Percentiles rank a stretch among this genome's conserved stretches.
phyloP scores from a whole-genome alignment of 2,797 vertebrate genomes.

The Sphenodon punctatus region DNA sequence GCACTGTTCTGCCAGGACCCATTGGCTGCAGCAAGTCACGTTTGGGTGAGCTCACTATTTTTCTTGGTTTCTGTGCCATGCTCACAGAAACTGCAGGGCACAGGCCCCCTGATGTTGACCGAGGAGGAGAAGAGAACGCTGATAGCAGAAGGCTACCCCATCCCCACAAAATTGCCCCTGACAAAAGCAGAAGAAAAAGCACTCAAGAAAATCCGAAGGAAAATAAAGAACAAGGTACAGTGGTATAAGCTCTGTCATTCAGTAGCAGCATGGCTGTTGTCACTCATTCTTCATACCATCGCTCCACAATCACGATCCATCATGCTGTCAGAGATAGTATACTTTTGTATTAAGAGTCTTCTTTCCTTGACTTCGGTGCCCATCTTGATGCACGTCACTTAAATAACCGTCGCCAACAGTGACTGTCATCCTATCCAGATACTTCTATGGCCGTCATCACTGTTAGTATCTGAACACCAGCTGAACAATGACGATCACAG shows the following conservation, averaged over 20 bases:
- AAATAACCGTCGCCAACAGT: slow-evolving; percentile 4
- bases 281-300: neutral
- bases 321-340: neutral
- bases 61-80: neutral
- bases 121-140: slow-evolving; percentile 97
- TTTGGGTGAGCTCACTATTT: too few relatives aligned
- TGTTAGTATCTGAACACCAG: slow-evolving; percentile 7
- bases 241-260: too few relatives aligned
- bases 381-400: neutral
- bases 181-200: slow-evolving; percentile 98
- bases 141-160: slow-evolving; percentile 95
- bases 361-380: slow-evolving; percentile 6
- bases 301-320: neutral
- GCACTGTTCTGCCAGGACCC: neutral
- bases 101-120: slow-evolving; percentile 92
- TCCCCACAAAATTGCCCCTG: slow-evolving; percentile 94
- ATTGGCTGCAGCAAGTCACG: too few relatives aligned
- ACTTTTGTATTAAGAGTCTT: neutral
- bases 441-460: slow-evolving; percentile 24
- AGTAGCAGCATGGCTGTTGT: neutral
- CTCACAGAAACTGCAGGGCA: slow-evolving; percentile 92
- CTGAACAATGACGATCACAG: neutral
- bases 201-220: slow-evolving; percentile 97
- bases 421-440: neutral
- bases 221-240: slow-evolving; percentile 97